Conservation (phyloP, 2,888 invertebrate genomes). For the Ischnus inquisitorius region DNA sequence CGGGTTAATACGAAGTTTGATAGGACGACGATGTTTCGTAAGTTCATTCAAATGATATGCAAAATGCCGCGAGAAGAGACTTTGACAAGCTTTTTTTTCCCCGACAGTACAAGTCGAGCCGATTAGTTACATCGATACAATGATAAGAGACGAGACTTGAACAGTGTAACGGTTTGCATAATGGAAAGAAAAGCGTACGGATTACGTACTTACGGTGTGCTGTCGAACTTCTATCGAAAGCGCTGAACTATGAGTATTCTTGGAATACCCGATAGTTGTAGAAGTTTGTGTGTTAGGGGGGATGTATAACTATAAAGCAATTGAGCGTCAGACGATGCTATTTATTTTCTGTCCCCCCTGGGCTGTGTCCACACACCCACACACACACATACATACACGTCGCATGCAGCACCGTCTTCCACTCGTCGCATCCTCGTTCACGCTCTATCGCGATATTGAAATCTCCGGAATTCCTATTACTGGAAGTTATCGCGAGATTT, state of each 20-base stretch:
- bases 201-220: background rate
- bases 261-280: background rate
- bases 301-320: slow-evolving; percentile 14
- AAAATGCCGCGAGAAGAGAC: background rate
- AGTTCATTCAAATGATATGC: slow-evolving; percentile 1
- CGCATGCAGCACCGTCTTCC: background rate
- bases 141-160: background rate
- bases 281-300: background rate
- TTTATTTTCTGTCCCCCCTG: slow-evolving; percentile 42
- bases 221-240: slow-evolving; percentile 22
- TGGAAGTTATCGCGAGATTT: slow-evolving; percentile 41
- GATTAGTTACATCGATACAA: background rate
- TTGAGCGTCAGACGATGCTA: slow-evolving; percentile 43
- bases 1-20: background rate
- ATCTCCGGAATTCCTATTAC: slow-evolving; percentile 60
- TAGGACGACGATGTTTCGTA: background rate
- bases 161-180: background rate
- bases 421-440: slow-evolving; percentile 21
- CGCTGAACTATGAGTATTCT: background rate
- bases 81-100: background rate
- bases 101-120: background rate
- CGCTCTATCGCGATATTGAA: slow-evolving; percentile 38
- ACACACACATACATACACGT: background rate
- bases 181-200: background rate
- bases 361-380: background rate